Base-by-base conservation (phyloP, 2,888 invertebrate species). In the Athrips mouffetella region DNA sequence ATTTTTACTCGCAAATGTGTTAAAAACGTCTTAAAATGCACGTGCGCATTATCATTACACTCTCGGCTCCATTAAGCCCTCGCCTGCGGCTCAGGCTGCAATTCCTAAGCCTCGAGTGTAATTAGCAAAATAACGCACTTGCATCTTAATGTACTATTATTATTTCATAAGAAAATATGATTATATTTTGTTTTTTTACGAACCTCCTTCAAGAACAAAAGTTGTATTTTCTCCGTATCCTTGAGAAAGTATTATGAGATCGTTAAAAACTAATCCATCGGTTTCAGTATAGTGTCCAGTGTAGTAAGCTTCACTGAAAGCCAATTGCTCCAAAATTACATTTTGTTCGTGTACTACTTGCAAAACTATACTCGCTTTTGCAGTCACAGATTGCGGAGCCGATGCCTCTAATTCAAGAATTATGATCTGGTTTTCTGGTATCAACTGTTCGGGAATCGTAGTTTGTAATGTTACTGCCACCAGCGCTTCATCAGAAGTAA, bases 361-460 rank as follows among this genome's bases (percentile, higher is more conserved):
- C 2, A 66, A 48, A 16, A 65, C 54, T 6, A 67, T 47, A 15
- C 62, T 55, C 3, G 66, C 55, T 35, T 49, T 41, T 5, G 62
- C 60, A 0, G 62, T 30, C 6, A 55, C 11, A 3, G 57, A 25
- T 37, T 56, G 47, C 1, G 54, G 53, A 2, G 58, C 54, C 1
- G 60, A 47, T 3, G 65, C 68, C 50, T 50, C 54, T 18, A 68
- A 30, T 10, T 63, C 59, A 8, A 66, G 42, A 4, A 61, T 13
- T 18, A 64, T 52, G 8, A 65, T 48, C 16, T 51, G 15, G 44
- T 62, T 63, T 0, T 46, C 7, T 1, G 63, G 59, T 50, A 65
- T 16, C 1, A 37, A 21, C 6, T 58, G 47, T 11, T 62, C 59
- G 4, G 64, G 65, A 7, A 66, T 62, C 1, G 51, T 10, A 7